Evolutionary conservation across 53 echinoderm and acorn worm species (phyloP).

Genomic region (Echinometra lucunter): DNA sequence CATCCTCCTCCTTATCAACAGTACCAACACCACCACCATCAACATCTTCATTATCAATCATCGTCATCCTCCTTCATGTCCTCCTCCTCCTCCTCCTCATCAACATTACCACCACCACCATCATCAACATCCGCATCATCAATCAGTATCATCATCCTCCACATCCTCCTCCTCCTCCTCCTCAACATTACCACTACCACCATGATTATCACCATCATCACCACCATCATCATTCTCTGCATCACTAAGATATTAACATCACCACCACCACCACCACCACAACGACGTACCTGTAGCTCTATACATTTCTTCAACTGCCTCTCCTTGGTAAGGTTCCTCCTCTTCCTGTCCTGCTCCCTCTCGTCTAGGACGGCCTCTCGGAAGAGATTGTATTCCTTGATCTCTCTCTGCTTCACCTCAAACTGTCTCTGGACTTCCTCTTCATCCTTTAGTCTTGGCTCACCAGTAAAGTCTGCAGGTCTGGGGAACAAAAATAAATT

Average conservation of each 20-base stretch:
- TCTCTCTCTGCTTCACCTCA: slow-evolving; percentile 78
- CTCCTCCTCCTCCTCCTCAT: not conserved
- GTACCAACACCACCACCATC: not conserved
- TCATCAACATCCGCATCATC: not conserved
- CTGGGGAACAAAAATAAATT: slow-evolving; percentile 47
- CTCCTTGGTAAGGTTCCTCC: slow-evolving; percentile 80
- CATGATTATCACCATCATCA: not conserved
- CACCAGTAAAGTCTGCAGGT: slow-evolving; percentile 81
- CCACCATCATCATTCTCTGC: not conserved
- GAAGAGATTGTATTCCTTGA: slow-evolving; percentile 85
- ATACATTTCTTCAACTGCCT: slow-evolving; percentile 92
- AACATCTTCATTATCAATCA: slow-evolving; percentile 14
- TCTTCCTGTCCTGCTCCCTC: slow-evolving; percentile 73
- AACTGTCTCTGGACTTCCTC: slow-evolving; percentile 90
- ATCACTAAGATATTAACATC: not conserved
- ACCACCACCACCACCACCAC: not conserved
- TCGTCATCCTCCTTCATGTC: not conserved
- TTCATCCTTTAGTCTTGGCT: slow-evolving; percentile 83
- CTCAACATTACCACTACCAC: not conserved
- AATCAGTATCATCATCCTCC: not conserved
- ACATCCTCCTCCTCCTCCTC: not conserved
- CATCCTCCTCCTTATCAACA: too few species aligned
- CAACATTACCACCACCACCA: not conserved
- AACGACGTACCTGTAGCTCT: slow-evolving; percentile 83
- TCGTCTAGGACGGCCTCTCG: slow-evolving; percentile 86